Evolutionary conservation across 2,797 vertebrate species (phyloP), one percentile per base, ranked within the genome.

Genomic region (Hozukius guyotensis): DNA sequence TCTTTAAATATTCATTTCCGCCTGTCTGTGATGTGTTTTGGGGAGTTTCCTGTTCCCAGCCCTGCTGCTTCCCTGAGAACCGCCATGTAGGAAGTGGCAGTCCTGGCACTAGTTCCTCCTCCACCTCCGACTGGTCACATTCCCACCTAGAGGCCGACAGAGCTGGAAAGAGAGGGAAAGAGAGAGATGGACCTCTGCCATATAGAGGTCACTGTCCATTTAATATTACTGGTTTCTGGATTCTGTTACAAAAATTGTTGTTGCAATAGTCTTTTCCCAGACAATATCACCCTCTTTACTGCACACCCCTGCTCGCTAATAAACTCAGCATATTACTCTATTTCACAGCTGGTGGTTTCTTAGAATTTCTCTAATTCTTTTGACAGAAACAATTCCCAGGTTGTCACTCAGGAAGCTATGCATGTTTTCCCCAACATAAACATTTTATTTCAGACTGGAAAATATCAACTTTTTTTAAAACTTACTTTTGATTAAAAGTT

Each of bases 1-100:
- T 86, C 89, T 94, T 94, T 90, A 95, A 94, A 94, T 92, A 92
- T 94, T 94, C 57, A 94, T 95, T 94, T 94, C 94, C 91, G 77
- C 91, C 85, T 88, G 91, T 89, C 87, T 93, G 87, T 89, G 84
- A 93, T 91, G 89, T 93, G 91, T 89, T 95, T 91, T 75, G 83
- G 85, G 91, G 85, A 82, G 85, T 83, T 95, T 95, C 94, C 94
- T 93, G 91, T 94, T 93, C 90, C 92, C 91, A 92, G 88, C 91
- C 78, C 88, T 85, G 81, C 86, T 8, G 77, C 89, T 95, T 96
- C 88, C 92, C 87, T 95, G 94, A 93, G 94, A 96, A 95, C 92
- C 80, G 56, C 81, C 83, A 83, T 92, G 87, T 92, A 93, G 89
- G 94, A 95, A 95, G 94, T 90, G 81, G 81, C 88, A 87, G 83